These are phyloP conservation scores for Spinus olivaceus DNA, from an alignment of 2,797 vertebrate species.

Conservation along the genomic window DNA sequence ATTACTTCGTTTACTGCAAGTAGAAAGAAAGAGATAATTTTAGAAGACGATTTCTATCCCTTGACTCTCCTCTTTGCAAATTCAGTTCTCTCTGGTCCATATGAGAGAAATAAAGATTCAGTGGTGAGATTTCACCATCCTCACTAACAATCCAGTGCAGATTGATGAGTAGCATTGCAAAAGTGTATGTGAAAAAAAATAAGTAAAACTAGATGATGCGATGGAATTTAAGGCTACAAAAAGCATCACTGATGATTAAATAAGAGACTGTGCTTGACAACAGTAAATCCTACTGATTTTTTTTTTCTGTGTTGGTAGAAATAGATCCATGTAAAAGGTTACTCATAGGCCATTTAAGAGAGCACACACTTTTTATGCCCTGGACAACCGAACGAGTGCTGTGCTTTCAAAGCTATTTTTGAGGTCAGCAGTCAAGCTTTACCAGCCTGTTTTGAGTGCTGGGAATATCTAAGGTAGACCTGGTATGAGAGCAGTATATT, in stretches of 20 bases:
- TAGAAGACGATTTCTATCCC: not conserved
- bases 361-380: not conserved
- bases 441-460: not conserved
- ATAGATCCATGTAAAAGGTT: not conserved
- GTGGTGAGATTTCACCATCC: not conserved
- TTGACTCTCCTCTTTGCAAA: not conserved
- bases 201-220: not conserved
- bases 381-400: not conserved
- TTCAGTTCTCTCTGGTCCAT: not conserved
- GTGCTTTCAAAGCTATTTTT: not conserved
- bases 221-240: not conserved
- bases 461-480: not conserved
- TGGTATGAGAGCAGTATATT: not conserved
- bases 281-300: not conserved
- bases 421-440: not conserved
- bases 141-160: not conserved
- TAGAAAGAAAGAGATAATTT: not conserved
- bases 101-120: not conserved
- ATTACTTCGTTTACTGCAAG: not conserved
- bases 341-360: not conserved
- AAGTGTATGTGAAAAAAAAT: not conserved
- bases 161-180: not conserved
- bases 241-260: not conserved
- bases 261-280: not conserved
- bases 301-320: not conserved